Evolutionary conservation across 2,888 invertebrate species (phyloP).

Genomic region (Plebejus anna): DNA sequence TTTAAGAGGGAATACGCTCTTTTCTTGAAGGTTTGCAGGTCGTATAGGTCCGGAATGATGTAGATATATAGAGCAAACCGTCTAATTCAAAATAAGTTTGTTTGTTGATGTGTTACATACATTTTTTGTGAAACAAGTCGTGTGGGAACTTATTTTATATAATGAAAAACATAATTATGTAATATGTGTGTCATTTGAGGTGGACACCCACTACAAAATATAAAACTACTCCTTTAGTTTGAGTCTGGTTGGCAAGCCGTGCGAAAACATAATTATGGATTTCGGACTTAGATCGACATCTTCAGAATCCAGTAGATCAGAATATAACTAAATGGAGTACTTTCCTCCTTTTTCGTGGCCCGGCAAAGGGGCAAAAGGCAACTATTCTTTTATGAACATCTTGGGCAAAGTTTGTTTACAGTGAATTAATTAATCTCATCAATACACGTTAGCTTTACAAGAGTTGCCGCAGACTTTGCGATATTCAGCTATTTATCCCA

Average conservation of each 20-base stretch:
- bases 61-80: background rate
- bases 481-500: conserved; percentile 50
- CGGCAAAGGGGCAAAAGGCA: background rate
- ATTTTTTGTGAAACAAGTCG: background rate
- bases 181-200: too few relatives aligned
- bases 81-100: background rate
- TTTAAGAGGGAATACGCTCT: too few relatives aligned
- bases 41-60: too few relatives aligned
- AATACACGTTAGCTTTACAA: conserved; percentile 61
- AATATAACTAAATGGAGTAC: background rate
- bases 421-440: conserved; percentile 58
- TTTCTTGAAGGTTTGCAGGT: too few relatives aligned
- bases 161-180: background rate
- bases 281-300: background rate
- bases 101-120: too few relatives aligned
- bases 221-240: too few relatives aligned
- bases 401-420: conserved; percentile 14
- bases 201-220: too few relatives aligned
- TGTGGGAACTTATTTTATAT: background rate
- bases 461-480: conserved; percentile 44
- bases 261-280: background rate
- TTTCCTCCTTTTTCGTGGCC: background rate
- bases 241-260: too few relatives aligned
- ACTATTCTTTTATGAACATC: conserved; percentile 9
- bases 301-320: background rate